Percentiles rank a stretch among this genome's conserved stretches.
Conservation (phyloP, 2,888 invertebrate genomes). For the Mesorhabditis spiculigera region DNA sequence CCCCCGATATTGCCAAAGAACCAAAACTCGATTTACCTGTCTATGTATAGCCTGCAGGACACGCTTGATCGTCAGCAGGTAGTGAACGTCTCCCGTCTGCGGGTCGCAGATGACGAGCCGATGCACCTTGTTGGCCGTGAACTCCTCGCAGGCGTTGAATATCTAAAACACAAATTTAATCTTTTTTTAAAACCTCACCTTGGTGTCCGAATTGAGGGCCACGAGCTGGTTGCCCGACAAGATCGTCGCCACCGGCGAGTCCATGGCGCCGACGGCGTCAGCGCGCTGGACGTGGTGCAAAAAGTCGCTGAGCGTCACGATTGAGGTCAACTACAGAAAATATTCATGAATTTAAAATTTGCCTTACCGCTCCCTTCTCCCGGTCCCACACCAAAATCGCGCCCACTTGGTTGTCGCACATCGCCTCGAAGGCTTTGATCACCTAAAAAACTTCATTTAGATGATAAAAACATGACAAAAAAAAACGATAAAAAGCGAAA, state of each 20-base stretch:
- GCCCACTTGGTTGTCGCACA: constrained; percentile 29
- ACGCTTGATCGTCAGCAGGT: constrained; percentile 31
- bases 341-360: neutral
- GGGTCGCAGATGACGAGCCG: constrained; percentile 32
- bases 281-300: neutral
- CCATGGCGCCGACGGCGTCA: neutral
- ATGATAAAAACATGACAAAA: neutral
- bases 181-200: constrained; percentile 9
- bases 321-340: constrained; percentile 18
- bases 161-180: constrained; percentile 14
- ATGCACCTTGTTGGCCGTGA: constrained; percentile 27
- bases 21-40: constrained; percentile 18
- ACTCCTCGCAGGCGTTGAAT: constrained; percentile 30
- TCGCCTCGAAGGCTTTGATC: constrained; percentile 26
- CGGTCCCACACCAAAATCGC: constrained; percentile 34
- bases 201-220: constrained; percentile 16
- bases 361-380: neutral
- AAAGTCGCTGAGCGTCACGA: constrained; percentile 25
- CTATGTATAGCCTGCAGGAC: constrained; percentile 37
- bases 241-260: constrained; percentile 17
- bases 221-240: constrained; percentile 25
- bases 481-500: neutral
- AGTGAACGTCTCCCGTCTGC: constrained; percentile 23
- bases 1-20: neutral
- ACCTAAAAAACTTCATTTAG: constrained; percentile 14